phyloP scores from a whole-genome alignment of 2,797 vertebrate species.

The Mormyrus proboscirostris region DNA sequence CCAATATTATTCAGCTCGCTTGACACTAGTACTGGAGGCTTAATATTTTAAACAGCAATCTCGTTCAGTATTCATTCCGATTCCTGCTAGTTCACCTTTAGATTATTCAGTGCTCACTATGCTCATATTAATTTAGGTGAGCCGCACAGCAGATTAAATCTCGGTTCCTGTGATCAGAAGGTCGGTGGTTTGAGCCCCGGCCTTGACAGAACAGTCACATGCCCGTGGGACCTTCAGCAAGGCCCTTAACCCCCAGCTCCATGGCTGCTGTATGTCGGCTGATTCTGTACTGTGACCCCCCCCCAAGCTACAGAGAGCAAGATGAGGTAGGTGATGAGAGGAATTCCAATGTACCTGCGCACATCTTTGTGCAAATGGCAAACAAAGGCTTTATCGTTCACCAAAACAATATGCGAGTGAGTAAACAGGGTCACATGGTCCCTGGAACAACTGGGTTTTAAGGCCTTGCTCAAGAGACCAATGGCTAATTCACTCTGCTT shows the following conservation, averaged over 20 bases:
- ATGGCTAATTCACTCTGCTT: neutral
- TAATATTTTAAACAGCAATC: neutral
- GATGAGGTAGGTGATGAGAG: neutral
- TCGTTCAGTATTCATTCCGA: neutral
- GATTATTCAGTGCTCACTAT: neutral
- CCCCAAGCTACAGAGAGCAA: neutral
- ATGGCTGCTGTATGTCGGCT: neutral
- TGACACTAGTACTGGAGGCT: neutral
- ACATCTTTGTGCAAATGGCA: neutral
- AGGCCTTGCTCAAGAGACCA: neutral
- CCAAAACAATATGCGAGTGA: neutral
- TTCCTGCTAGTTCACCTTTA: neutral
- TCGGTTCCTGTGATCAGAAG: neutral
- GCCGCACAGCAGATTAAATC: neutral
- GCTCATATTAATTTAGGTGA: neutral
- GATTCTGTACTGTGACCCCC: neutral
- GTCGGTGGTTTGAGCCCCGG: neutral
- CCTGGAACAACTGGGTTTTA: neutral
- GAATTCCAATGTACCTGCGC: neutral
- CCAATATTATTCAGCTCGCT: neutral
- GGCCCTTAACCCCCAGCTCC: neutral
- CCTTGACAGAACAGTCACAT: neutral
- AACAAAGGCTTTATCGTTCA: neutral
- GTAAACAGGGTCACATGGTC: neutral
- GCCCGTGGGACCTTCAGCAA: neutral